Evolutionary conservation across 1,140 invertebrate species (phyloP).

Genomic region (Cataglyphis hispanica): DNA sequence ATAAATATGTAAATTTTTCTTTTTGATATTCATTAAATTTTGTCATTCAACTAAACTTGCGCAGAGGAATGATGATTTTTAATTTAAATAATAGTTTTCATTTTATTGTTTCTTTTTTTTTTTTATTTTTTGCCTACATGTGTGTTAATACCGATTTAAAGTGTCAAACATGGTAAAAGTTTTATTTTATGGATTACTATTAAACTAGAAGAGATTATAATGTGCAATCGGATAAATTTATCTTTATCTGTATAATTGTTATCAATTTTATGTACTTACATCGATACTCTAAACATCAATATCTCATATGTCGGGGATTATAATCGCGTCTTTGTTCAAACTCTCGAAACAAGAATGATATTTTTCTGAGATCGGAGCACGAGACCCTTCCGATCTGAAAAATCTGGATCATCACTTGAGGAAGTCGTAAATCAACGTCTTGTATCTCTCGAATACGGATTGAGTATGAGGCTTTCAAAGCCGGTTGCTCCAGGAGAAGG

Average conservation of each 20-base stretch:
- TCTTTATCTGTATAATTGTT: background rate
- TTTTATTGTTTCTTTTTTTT: background rate
- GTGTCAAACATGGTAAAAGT: background rate
- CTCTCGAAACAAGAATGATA: conserved; percentile 56
- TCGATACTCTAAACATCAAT: background rate
- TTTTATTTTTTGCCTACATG: background rate
- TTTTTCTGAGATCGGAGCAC: conserved; percentile 1
- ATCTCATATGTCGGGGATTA: background rate
- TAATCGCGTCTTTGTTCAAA: conserved; percentile 27
- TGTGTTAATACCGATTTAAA: background rate
- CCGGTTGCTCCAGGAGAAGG: conserved; percentile 66
- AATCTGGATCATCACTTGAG: conserved; percentile 62
- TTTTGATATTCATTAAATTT: background rate
- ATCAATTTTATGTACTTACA: background rate
- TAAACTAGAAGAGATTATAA: background rate
- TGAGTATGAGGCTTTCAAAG: conserved; percentile 68
- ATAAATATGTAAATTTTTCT: conserved; percentile 7
- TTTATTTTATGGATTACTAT: background rate
- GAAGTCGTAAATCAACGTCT: conserved; percentile 65
- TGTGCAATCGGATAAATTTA: background rate
- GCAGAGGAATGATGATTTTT: background rate
- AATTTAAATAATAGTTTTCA: background rate
- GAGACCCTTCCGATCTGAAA: conserved; percentile 51
- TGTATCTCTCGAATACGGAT: conserved; percentile 62
- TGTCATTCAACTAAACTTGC: conserved; percentile 8